Conservation (phyloP, 2,888 invertebrate species). For the Tanypteryx hageni region DNA sequence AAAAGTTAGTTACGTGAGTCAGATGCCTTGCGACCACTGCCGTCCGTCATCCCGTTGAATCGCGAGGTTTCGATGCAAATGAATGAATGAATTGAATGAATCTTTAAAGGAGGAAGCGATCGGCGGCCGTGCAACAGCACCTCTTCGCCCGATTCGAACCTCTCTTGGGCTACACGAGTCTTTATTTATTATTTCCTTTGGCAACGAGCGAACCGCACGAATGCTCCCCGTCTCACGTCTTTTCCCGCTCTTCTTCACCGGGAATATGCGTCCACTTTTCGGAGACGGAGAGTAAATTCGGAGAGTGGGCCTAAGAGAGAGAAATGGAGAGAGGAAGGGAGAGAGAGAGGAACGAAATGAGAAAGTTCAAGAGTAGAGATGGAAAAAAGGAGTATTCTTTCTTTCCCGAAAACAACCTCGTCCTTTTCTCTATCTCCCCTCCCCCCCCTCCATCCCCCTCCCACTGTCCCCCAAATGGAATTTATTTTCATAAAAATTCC, state of each 20-base stretch:
- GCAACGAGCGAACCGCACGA: slow-evolving; percentile 7
- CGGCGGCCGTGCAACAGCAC: neutral
- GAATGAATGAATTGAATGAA: no score
- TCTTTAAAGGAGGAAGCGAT: neutral
- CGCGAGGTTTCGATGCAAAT: no score
- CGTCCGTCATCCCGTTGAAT: no score
- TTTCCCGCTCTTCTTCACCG: neutral
- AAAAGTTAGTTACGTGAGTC: no score
- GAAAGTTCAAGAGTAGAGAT: neutral
- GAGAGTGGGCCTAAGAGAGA: neutral
- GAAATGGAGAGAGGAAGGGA: slow-evolving; percentile 29
- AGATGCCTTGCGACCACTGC: no score
- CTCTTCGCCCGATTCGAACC: neutral
- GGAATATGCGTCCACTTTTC: neutral
- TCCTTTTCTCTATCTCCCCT: no score
- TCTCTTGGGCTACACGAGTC: neutral
- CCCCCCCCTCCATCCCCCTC: no score
- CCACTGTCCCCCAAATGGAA: neutral
- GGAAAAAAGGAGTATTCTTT: neutral
- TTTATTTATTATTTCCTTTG: neutral
- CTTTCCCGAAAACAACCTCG: neutral
- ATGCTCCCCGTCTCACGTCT: neutral
- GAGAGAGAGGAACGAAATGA: slow-evolving; percentile 26
- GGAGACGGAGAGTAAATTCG: neutral
- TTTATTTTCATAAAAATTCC: slow-evolving; percentile 52